A percentile compares a stretch with the other conserved stretches of the same genome.
phyloP scores from a whole-genome alignment of 2,113 vertebrate species.

The Podiceps cristatus region DNA sequence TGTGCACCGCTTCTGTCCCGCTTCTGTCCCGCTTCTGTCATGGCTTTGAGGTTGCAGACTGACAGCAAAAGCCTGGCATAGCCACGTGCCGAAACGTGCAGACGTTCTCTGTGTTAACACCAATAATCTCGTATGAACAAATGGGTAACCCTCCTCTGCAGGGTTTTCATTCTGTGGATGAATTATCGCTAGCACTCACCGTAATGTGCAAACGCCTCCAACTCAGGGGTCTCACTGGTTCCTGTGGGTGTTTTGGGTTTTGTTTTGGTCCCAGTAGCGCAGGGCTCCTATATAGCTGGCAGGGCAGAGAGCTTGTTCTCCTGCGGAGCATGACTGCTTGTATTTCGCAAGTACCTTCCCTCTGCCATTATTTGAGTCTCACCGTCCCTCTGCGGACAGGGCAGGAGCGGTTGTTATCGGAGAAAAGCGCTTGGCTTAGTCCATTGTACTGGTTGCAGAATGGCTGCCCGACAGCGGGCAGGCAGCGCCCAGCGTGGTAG shows the following conservation, averaged over 20 bases:
- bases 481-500: neutral
- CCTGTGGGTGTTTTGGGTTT: neutral
- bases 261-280: neutral
- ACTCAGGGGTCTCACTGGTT: rapidly evolving
- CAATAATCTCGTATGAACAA: rapidly evolving
- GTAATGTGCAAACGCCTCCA: neutral
- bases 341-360: rapidly evolving
- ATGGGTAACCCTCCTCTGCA: rapidly evolving
- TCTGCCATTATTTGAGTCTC: rapidly evolving
- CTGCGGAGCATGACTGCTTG: rapidly evolving
- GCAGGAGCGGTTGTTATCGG: rapidly evolving
- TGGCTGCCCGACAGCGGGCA: rapidly evolving
- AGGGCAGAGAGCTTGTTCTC: neutral
- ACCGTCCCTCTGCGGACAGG: rapidly evolving
- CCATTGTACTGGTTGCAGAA: rapidly evolving
- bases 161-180: neutral
- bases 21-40: neutral
- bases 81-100: neutral
- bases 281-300: rapidly evolving
- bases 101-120: rapidly evolving
- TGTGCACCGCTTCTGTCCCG: rapidly evolving
- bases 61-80: neutral
- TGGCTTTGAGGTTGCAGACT: neutral
- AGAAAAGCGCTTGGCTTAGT: neutral
- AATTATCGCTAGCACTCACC: neutral